phyloP scores from a whole-genome alignment of 2,797 vertebrate species.

The Spondyliosoma cantharus region DNA sequence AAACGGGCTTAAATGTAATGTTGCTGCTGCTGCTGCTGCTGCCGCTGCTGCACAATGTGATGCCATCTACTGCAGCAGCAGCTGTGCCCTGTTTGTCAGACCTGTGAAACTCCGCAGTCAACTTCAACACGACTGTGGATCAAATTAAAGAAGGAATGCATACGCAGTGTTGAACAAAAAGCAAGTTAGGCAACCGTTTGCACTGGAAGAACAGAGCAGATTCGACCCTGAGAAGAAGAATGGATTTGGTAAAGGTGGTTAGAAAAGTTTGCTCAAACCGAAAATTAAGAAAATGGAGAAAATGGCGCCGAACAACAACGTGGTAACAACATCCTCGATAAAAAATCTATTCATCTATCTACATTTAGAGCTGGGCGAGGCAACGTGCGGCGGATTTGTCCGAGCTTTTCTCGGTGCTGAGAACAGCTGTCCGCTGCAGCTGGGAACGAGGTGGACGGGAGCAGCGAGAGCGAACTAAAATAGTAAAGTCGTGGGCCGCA shows the following conservation, averaged over 20 bases:
- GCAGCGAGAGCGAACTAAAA: too few species aligned
- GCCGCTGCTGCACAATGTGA: constrained; percentile 43
- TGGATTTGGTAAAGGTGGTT: not conserved
- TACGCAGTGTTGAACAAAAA: not conserved
- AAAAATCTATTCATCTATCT: not conserved
- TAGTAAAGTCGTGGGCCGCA: too few species aligned
- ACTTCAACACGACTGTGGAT: not conserved
- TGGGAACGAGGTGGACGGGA: too few species aligned
- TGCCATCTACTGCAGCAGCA: constrained; percentile 47
- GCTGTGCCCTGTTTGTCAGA: constrained; percentile 49
- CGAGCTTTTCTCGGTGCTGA: not conserved
- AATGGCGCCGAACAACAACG: not conserved
- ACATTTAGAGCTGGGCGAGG: not conserved
- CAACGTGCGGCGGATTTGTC: not conserved
- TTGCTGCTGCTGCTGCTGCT: constrained; percentile 49
- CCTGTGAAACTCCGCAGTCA: constrained; percentile 34
- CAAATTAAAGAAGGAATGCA: constrained; percentile 2
- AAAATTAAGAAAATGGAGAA: not conserved
- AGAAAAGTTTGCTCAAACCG: not conserved
- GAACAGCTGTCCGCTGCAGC: too few species aligned
- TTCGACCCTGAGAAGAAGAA: not conserved
- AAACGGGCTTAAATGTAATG: constrained; percentile 63
- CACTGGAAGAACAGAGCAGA: not conserved
- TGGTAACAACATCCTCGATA: not conserved
- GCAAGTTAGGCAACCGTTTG: not conserved